A percentile compares a stretch with the other conserved stretches of the same genome.
These are phyloP conservation scores for Hipparchia semele DNA, from an alignment of 2,888 invertebrate species.

Conservation along the genomic window DNA sequence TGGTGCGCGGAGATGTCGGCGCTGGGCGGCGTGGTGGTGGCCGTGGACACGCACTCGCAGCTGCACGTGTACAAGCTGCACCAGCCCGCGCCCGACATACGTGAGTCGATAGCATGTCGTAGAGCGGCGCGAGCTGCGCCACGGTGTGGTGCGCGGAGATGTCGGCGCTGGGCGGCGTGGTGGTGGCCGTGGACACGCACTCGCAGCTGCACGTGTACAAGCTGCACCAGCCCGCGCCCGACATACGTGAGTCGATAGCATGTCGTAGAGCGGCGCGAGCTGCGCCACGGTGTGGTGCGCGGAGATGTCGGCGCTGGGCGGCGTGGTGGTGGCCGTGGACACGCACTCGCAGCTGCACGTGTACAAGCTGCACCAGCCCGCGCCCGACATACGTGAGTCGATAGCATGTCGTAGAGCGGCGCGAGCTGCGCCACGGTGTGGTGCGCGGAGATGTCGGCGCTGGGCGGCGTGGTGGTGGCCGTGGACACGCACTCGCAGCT, in stretches of 20 bases:
- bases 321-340: conserved; percentile 88
- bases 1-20: conserved; percentile 88
- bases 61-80: conserved; percentile 89
- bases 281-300: conserved; percentile 79
- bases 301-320: conserved; percentile 90
- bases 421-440: conserved; percentile 63
- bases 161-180: conserved; percentile 90
- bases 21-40: conserved; percentile 89
- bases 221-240: conserved; percentile 84
- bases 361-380: conserved; percentile 87
- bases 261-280: too few species aligned
- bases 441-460: conserved; percentile 87
- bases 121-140: conserved; percentile 40
- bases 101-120: conserved; percentile 47
- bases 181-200: conserved; percentile 88
- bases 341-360: conserved; percentile 91
- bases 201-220: conserved; percentile 92
- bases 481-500: conserved; percentile 92
- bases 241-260: conserved; percentile 58
- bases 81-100: conserved; percentile 81
- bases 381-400: conserved; percentile 71
- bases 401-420: too few species aligned
- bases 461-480: conserved; percentile 88
- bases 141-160: conserved; percentile 85
- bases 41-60: conserved; percentile 91